Base-by-base conservation (phyloP, 2,888 invertebrate genomes). In the Margaritifera margaritifera region DNA sequence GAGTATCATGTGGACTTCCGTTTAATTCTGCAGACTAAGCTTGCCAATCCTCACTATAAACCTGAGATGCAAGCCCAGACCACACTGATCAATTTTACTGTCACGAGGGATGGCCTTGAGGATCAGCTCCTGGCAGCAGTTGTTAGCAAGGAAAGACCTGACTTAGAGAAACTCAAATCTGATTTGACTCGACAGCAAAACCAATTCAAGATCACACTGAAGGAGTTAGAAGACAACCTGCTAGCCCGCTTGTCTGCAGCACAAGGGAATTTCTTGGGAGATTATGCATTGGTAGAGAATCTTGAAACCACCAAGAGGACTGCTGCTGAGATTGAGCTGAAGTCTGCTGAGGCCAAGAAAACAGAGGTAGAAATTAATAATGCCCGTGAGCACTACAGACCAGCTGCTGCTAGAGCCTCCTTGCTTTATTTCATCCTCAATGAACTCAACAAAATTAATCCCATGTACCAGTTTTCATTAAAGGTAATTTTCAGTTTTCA, bases 21-120 rank as follows among this genome's bases (percentile, higher is more conserved):
- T 59, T 91, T 98, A 5, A 94, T 98, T 78, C 91, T 98, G 27
- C 98, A 98, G 84, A 97, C 98, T 0, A 98, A 98, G 91, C 90
- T 98, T 80, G 97, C 97, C 1, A 98, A 98, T 91, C 98, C 98
- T 18, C 98, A 98, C 91, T 98, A 98, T 89, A 96, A 98, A 88
- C 98, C 98, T 1, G 98, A 98, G 92, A 96, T 98, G 95, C 98
- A 98, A 91, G 98, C 98, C 19, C 98, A 98, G 91, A 96, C 97
- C 0, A 97, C 98, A 3, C 92, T 98, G 71, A 97, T 98, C 77
- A 98, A 98, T 91, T 98, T 98, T 86, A 98, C 98, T 18, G 98
- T 98, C 11, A 98, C 98, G 6, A 93, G 96, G 85, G 97, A 98
- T 88, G 98, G 98, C 6, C 91, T 98, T 62, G 98, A 98, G 91